Base-by-base conservation (phyloP, 2,888 invertebrate species). In the Nemurella pictetii region DNA sequence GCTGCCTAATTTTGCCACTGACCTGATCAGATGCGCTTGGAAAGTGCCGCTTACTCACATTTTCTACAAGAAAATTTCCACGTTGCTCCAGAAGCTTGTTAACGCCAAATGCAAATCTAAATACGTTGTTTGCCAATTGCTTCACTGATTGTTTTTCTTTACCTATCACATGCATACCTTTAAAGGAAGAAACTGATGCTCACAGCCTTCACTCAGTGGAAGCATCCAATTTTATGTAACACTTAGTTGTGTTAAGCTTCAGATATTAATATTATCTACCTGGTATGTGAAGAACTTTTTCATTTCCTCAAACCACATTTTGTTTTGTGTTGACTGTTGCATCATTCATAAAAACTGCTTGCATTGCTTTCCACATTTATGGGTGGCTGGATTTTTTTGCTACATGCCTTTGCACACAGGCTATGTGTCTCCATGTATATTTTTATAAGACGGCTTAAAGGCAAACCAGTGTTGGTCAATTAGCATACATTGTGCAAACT, bases 181-280 rank as follows among this genome's bases (percentile, higher is more conserved):
- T 82, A 27, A 82, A 87, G 87, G 87, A 87, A 85, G 87, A 87
- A 72, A 84, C 86, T 80, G 87, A 87, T 81, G 86, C 84, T 78
- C 87, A 85, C 85, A 87, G 87, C 84, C 87, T 87, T 83, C 86
- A 86, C 81, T 86, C 86, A 84, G 87, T 87, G 78, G 87, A 87
- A 85, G 87, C 85, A 80, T 87, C 87, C 81, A 87, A 87, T 85
- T 87, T 87, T 84, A 87, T 87, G 86, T 87, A 86, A 83, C 36
- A 80, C 77, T 29, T 9, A n/a, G n/a, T 29, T 30, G 36, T 80
- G 29, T 29, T 83, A 27, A 55, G 20, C 7, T 2, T 83, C 73
- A 55, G 20, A 26, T 2, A 20, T 28, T 83, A 73, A 72, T 36
- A 35, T 28, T 0, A 77, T 80, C 28, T 80, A 32, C 29, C 36